These are phyloP conservation scores for Pterocles orientalis DNA, from an alignment of 2,113 vertebrate species.

Conservation along the genomic window DNA sequence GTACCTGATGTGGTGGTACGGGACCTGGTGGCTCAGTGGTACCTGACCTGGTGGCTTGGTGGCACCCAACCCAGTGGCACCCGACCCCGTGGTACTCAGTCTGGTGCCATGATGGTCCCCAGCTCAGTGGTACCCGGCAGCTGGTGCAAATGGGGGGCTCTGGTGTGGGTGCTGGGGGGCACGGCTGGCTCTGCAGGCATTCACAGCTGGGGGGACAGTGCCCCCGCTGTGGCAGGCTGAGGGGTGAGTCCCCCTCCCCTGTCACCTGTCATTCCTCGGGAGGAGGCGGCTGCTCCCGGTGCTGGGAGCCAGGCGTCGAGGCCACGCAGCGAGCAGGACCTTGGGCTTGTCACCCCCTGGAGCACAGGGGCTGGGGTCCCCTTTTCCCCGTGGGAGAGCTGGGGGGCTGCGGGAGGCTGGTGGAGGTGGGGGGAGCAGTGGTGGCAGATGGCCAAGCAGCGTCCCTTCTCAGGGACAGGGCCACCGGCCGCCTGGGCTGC, in stretches of 20 bases:
- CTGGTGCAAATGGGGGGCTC: neutral
- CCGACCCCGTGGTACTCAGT: no score
- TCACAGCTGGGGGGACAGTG: neutral
- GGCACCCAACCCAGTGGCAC: neutral
- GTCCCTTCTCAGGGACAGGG: neutral
- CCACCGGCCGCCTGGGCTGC: neutral
- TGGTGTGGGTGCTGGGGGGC: neutral
- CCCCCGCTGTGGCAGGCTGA: neutral
- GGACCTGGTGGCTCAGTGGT: neutral
- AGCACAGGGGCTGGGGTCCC: neutral
- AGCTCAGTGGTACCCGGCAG: neutral
- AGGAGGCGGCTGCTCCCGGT: neutral
- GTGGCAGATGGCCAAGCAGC: neutral
- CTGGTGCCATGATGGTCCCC: neutral
- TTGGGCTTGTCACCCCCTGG: neutral
- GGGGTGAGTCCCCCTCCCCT: neutral
- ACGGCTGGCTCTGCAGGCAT: neutral
- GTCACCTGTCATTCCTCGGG: neutral
- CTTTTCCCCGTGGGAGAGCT: neutral
- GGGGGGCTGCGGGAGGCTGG: neutral
- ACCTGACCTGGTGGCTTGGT: neutral
- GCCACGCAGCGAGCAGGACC: neutral
- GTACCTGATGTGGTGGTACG: neutral
- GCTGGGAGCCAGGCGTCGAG: accelerated
- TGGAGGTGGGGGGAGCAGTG: accelerated